These are phyloP conservation scores for Echiichthys vipera DNA, from an alignment of 2,797 vertebrate species.

Conservation along the genomic window DNA sequence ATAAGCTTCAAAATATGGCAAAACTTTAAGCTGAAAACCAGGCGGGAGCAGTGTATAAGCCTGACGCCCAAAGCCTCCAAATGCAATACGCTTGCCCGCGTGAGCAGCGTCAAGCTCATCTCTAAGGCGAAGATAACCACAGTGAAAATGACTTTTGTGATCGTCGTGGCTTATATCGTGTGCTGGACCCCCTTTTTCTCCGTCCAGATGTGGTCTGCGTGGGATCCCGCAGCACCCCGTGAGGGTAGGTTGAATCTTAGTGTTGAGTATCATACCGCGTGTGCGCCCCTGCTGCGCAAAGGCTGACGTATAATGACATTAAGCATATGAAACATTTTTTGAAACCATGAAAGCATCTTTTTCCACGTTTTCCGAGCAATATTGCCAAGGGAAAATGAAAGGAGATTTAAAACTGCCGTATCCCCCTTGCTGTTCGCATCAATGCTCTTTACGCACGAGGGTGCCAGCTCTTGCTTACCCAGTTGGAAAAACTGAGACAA, in stretches of 20 bases:
- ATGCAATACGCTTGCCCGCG: constrained; percentile 84
- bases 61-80: constrained; percentile 77
- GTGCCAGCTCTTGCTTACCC: neutral
- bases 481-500: neutral
- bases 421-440: neutral
- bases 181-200: constrained; percentile 97
- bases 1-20: constrained; percentile 98
- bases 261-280: neutral
- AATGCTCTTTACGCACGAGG: constrained; percentile 32
- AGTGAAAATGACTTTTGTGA: constrained; percentile 96
- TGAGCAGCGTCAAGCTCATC: constrained; percentile 94
- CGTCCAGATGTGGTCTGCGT: constrained; percentile 97
- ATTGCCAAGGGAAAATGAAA: rapidly evolving
- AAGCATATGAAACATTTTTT: neutral
- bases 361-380: neutral
- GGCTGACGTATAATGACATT: neutral
- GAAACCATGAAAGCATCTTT: neutral
- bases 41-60: constrained; percentile 80
- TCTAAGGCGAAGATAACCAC: constrained; percentile 96
- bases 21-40: constrained; percentile 91
- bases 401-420: neutral
- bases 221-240: constrained; percentile 90
- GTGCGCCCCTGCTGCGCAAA: constrained; percentile 9
- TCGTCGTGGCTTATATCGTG: constrained; percentile 92
- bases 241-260: constrained; percentile 86